Evolutionary conservation across 2,888 invertebrate species (phyloP), one percentile per base, ranked within the genome.

Genomic region (Argyresthia goedartella): DNA sequence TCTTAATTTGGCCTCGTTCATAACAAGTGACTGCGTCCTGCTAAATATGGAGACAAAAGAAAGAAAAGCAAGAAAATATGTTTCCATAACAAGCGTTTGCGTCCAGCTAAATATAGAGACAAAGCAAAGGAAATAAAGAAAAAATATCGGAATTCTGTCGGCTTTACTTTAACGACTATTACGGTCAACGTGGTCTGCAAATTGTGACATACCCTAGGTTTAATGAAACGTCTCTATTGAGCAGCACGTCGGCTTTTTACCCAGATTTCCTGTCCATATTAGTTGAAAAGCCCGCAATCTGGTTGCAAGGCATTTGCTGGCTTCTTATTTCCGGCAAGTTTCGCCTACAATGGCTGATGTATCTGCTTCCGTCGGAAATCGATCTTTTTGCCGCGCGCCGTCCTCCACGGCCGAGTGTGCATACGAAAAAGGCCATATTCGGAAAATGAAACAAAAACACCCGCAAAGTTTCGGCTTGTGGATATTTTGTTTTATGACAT

Each of bases 401-500:
- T 25, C 25, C 25, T 25, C 25, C 6, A 25, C 25, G 25, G 25
- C 25, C 44, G 44, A 44, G 13, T 14, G 44, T 14, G 15, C 13
- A 15, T 25, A 44, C 4, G 44, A 44, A 15, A 49, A 11, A n/a
- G 49, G 39, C 39, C 35, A 49, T 51, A 60, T 73, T 69, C 71
- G 73, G 70, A 68, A 71, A 72, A 73, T 72, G 71, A 68, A 70
- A n/a, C n/a, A 71, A 73, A 76, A 80, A 48, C 10, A 15, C 77
- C 73, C 69, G 71, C 71, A 72, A 79, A 81, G 74, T 82, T 81
- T 77, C 62, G 74, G 25, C 25, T 25, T 25, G 75, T 66, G 71
- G 70, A 68, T 66, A 69, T 66, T 75, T 76, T 77, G 39, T 77
- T 80, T 80, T 81, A 81, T 80, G 81, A 78, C 71, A 74, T 77